Base-by-base conservation (phyloP, 2,113 vertebrate genomes). In the Larimichthys polyactis region DNA sequence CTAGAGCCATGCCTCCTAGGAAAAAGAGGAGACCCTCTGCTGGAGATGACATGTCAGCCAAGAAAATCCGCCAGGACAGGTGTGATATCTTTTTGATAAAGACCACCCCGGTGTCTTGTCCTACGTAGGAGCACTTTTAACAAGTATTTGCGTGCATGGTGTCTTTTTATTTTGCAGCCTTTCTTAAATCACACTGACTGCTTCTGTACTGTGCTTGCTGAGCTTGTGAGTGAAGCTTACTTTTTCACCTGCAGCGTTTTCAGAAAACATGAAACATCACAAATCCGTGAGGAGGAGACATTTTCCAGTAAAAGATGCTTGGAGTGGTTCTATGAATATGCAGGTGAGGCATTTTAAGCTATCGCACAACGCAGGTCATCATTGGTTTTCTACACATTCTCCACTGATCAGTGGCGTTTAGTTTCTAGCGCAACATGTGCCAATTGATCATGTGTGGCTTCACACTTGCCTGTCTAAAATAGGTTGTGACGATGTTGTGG, bases 321-420 rank as follows among this genome's bases (percentile, higher is more conserved):
- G 93, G 98, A 99, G 88, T 99, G 98, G 98, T 99, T 99, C 94
- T 99, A 99, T 88, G 98, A 99, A 93, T 99, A 99, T 66, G 97
- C 98, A 95, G 98, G 98, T 98, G 94, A 91, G 84, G 14, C 19
- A 4, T 59, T 24, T 2, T 10, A 12, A 55, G 17, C 11, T 40
- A 17, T 75, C 40, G 15, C 46, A n/a, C 4, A 10, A 7, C 36
- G n/a, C 15, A 51, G 17, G 48, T 46, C 24, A 16, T 49, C 14
- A 17, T 54, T 16, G 22, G 10, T 69, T 51, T 24, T 24, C 3
- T 46, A 20, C 10, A 32, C n/a, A 46, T 82, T 75, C n/a, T 32
- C n/a, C 29, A 19, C 48, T 29, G 48, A 43, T 40, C 62, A 4
- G 0, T 51, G 52, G 9, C 1, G 1, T 60, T 12, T 12, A 20